phyloP scores from a whole-genome alignment of 2,113 vertebrate species.

The Grallaria varia region DNA sequence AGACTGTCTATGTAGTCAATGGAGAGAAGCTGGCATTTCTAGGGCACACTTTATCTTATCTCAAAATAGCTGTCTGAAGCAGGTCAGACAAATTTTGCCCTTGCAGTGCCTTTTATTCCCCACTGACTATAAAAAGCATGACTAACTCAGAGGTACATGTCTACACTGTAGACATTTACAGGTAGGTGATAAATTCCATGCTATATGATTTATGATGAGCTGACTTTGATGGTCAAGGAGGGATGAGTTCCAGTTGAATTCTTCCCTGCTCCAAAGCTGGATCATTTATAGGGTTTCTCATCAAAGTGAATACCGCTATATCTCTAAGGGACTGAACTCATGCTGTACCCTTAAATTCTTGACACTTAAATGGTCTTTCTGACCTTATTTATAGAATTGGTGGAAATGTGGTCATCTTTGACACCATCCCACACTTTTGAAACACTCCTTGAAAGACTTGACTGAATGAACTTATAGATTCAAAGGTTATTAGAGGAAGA shows the following conservation, averaged over 20 bases:
- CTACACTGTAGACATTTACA: not conserved
- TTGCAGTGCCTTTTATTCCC: slow-evolving; percentile 7
- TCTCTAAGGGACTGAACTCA: not conserved
- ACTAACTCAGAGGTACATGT: not conserved
- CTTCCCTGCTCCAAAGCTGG: not conserved
- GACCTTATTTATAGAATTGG: not conserved
- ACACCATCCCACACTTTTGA: not conserved
- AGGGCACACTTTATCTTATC: slow-evolving; percentile 7
- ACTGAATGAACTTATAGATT: not conserved
- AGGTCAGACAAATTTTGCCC: not conserved
- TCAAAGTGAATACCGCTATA: not conserved
- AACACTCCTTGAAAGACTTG: not conserved
- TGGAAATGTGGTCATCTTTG: not conserved
- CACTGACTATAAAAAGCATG: not conserved
- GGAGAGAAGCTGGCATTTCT: not conserved
- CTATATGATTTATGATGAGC: not conserved
- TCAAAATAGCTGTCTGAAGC: slow-evolving; percentile 26
- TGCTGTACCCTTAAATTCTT: not conserved
- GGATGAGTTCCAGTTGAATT: not conserved
- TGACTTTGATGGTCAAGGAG: not conserved
- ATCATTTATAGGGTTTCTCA: not conserved
- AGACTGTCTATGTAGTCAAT: not conserved
- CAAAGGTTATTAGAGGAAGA: not conserved
- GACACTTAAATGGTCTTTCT: not conserved
- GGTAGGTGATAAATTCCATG: not conserved